Base-by-base conservation (phyloP, 2,113 vertebrate species). In the Danionella cerebrum region DNA sequence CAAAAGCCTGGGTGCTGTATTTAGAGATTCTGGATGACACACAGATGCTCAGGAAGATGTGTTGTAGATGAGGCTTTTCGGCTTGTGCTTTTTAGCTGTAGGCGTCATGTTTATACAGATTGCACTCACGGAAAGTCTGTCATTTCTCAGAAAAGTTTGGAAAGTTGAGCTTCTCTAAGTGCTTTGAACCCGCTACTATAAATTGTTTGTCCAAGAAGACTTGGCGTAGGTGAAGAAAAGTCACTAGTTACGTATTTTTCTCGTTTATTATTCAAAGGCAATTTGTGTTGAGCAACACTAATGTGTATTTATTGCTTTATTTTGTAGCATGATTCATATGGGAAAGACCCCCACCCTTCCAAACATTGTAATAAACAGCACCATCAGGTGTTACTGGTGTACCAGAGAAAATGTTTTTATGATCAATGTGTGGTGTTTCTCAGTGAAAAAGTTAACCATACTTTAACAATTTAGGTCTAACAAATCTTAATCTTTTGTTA, bases 151-250 rank as follows among this genome's bases (percentile, higher is more conserved):
- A 80, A 79, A 73, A 77, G 51, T 70, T 44, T 64, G 68, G 59
- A 69, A 66, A 66, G 33, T 53, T 68, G 25, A 67, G 73, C 35
- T 69, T 55, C 55, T 24, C 45, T 51, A 77, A 78, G 80, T 80
- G 72, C 58, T 66, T 64, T 76, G 76, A 78, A 76, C 72, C 78
- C 71, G 60, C 63, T 65, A 65, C 54, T 80, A 44, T 82, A 82
- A 82, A 82, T 71, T 82, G 78, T 82, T 82, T 82, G 73, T 76
- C 73, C 68, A 25, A 70, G 65, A 60, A 24, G 25, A 5, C 63
- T 52, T 62, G 59, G 63, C 51, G 78, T 76, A 76, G 64, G 73
- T 79, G 75, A 79, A 74, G 16, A 73, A 66, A 70, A 75, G 21
- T 68, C 55, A 66, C 58, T 48, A 62, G 70, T 65, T 73, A 59